Percentiles rank a stretch among this genome's conserved stretches.
Evolutionary conservation across 2,888 invertebrate genomes (phyloP).

Genomic region (Masnerella sp.): DNA sequence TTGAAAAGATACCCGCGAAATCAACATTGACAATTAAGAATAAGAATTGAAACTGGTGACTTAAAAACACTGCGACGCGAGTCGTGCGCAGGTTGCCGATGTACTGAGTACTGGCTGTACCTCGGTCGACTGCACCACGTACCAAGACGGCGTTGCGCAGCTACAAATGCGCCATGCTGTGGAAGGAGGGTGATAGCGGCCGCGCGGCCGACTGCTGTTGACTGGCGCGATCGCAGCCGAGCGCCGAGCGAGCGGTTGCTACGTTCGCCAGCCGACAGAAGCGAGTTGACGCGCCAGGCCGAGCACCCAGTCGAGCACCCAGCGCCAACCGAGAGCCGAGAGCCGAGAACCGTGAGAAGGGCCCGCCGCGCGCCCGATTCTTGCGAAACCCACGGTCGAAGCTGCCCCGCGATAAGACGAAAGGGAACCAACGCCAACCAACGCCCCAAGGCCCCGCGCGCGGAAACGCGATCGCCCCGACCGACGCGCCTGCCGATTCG

Average conservation of each 20-base stretch:
- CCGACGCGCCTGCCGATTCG: no score
- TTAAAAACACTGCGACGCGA: conserved; percentile 76
- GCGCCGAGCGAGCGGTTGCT: conserved; percentile 37
- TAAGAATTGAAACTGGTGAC: conserved; percentile 71
- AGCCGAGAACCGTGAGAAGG: neutral
- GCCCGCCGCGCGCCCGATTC: no score
- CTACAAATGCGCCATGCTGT: conserved; percentile 59
- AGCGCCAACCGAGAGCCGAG: conserved; percentile 46
- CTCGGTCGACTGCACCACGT: conserved; percentile 59
- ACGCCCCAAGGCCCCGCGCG: no score
- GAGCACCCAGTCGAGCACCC: no score
- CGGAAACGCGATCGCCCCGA: no score
- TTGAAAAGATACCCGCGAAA: conserved; percentile 61
- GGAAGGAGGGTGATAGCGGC: conserved; percentile 59
- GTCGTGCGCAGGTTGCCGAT: conserved; percentile 77
- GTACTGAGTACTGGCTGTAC: conserved; percentile 69
- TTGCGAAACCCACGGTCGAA: no score
- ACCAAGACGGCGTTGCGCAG: conserved; percentile 60
- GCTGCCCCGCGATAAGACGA: no score
- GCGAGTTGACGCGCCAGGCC: conserved; percentile 33
- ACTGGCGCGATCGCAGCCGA: conserved; percentile 35
- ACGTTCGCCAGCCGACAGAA: conserved; percentile 24
- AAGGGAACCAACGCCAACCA: no score
- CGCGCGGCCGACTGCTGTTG: conserved; percentile 46
- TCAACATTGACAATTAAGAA: conserved; percentile 71